Conservation (phyloP, 1,140 invertebrate genomes). For the Nephotettix cincticeps region DNA sequence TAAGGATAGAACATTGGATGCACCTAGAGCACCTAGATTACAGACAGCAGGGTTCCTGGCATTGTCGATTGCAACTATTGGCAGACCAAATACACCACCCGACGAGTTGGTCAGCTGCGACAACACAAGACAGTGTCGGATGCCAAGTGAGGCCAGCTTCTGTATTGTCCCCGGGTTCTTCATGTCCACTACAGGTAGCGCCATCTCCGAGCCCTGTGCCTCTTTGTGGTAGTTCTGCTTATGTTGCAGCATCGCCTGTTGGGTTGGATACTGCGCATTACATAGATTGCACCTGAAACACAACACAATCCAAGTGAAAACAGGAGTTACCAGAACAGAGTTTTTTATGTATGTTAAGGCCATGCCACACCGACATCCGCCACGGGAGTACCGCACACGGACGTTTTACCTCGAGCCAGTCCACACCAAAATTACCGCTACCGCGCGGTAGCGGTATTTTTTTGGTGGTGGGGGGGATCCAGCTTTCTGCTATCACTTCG, state of each 20-base stretch:
- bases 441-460: no score
- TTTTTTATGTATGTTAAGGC: no score
- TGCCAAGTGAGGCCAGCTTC: constrained; percentile 63
- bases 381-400: no score
- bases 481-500: no score
- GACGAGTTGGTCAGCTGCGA: constrained; percentile 60
- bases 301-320: not conserved
- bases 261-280: constrained; percentile 66
- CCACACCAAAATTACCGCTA: no score
- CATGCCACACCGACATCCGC: no score
- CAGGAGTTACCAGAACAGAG: no score
- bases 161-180: constrained; percentile 62
- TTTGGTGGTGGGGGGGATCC: no score
- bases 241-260: constrained; percentile 63
- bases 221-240: constrained; percentile 67
- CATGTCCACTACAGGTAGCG: constrained; percentile 70
- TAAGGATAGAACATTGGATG: constrained; percentile 64
- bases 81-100: constrained; percentile 66
- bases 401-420: no score
- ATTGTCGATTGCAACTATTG: constrained; percentile 68
- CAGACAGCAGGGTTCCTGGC: constrained; percentile 58
- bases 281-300: constrained; percentile 66
- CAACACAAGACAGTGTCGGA: constrained; percentile 70
- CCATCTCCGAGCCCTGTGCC: constrained; percentile 55
- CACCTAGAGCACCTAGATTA: constrained; percentile 62